Evolutionary conservation across 2,888 invertebrate species (phyloP).

Genomic region (Caenorhabditis sp.): DNA sequence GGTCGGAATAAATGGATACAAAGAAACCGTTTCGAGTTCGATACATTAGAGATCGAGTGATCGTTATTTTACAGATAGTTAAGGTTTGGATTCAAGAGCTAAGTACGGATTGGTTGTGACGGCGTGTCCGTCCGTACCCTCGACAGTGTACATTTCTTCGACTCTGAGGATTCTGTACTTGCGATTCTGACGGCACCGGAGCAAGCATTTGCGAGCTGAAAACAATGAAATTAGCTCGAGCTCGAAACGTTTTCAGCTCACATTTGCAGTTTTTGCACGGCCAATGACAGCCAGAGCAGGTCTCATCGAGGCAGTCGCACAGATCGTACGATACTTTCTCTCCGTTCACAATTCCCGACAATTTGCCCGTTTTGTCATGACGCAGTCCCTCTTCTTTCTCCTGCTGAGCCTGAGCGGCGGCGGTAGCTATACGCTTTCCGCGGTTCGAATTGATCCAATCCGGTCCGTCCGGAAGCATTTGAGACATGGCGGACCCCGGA

Average conservation of each 20-base stretch:
- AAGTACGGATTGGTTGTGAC: slow-evolving; percentile 3
- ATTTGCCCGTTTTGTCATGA: slow-evolving; percentile 30
- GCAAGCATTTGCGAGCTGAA: slow-evolving; percentile 44
- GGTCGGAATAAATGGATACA: background rate
- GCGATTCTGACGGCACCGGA: slow-evolving; percentile 35
- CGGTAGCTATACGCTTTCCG: background rate
- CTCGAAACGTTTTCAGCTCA: slow-evolving; percentile 4
- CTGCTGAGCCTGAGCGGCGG: no score
- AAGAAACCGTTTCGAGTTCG: no score
- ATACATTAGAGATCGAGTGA: no score
- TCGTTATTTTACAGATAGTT: no score
- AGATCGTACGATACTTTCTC: slow-evolving; percentile 8
- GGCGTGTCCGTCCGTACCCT: background rate
- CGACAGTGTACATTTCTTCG: slow-evolving; percentile 40
- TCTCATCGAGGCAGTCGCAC: slow-evolving; percentile 32
- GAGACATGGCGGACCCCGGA: no score
- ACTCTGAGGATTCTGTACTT: slow-evolving; percentile 17
- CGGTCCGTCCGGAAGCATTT: no score
- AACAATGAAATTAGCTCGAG: background rate
- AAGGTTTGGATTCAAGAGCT: background rate
- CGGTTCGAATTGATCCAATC: background rate
- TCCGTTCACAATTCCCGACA: slow-evolving; percentile 7
- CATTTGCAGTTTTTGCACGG: slow-evolving; percentile 40
- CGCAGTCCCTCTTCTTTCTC: background rate
- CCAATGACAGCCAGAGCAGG: slow-evolving; percentile 46